Conservation (phyloP, 2,113 vertebrate genomes). For the Myanophis thanlyinensis region DNA sequence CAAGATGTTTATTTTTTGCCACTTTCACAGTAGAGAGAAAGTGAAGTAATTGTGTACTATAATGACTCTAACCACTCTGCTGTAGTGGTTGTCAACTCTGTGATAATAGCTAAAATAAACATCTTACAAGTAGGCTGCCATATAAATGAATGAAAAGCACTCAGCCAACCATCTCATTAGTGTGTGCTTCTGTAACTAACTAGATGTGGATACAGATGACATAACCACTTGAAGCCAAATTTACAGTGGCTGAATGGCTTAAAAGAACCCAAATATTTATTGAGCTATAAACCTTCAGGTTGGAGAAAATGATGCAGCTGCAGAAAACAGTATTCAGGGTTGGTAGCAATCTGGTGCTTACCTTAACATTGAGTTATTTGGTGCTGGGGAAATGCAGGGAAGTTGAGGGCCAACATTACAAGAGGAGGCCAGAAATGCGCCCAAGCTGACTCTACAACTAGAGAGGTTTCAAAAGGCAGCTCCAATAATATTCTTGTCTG, state of each 20-base stretch:
- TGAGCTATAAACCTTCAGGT: conserved; percentile 52
- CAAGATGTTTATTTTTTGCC: fast-evolving
- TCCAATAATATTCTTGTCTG: background rate
- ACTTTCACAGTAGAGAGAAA: background rate
- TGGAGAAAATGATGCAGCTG: conserved; percentile 36
- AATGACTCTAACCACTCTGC: background rate
- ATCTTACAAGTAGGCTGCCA: conserved; percentile 15
- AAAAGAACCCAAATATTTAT: conserved; percentile 59
- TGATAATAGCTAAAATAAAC: conserved; percentile 39
- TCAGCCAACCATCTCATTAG: conserved; percentile 49
- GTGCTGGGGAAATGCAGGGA: background rate
- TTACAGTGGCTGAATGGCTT: conserved; percentile 48
- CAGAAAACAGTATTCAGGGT: conserved; percentile 6
- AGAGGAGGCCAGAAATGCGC: background rate
- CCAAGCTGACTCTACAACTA: background rate
- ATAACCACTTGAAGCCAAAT: conserved; percentile 38
- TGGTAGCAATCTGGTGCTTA: conserved; percentile 13
- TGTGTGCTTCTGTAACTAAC: conserved; percentile 38
- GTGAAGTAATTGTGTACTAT: background rate
- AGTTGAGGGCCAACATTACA: background rate
- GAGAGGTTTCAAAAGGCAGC: background rate
- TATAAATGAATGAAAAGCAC: conserved; percentile 44
- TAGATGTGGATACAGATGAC: conserved; percentile 43
- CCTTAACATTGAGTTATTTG: conserved; percentile 25
- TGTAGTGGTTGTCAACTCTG: background rate